Base-by-base conservation (phyloP, 2,797 vertebrate genomes). In the Enteromius viviparus region DNA sequence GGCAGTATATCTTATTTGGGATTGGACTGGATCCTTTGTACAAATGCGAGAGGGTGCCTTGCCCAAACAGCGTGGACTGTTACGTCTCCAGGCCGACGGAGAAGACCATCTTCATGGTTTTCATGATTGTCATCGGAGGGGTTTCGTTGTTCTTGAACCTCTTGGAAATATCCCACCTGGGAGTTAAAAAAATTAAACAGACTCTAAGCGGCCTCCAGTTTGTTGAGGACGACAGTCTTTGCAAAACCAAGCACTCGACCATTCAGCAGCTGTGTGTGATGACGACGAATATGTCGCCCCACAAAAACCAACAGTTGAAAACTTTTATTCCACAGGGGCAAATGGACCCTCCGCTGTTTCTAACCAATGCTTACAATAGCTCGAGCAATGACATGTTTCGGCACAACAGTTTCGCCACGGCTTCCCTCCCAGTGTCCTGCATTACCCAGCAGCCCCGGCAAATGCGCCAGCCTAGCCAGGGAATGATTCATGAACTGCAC, bases 51-150 rank as follows among this genome's bases (percentile, higher is more conserved):
- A 94, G 94, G 49, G 86, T 94, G 85, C 97, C 97, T 51, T 99
- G 97, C 87, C 97, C 97, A 86, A 99, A 98, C 91, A 95, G 93
- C 0, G 97, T 98, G 85, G 97, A 98, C 93, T 99, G 97, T 91
- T 99, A 97, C 91, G 95, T 99, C 87, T 99, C 97, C 86, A 95
- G 96, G 89, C 97, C 97, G 78, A 98, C 97, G 42, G 97, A 98
- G 91, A 99, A 98, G 90, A 97, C 96, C 47, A 95, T 99, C 88
- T 99, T 99, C 88, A 98, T 99, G 96, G 92, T 96, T 37, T 98
- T 99, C 89, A 99, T 99, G 97, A 93, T 96, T 6, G 93, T 89
- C 84, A 98, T 98, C 1, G 96, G 96, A 17, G 95, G 94, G 0
- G 94, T 97, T 83, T 99, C 97, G 68, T 93, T 98, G n/a, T 94